These are phyloP conservation scores for Sylvia borin DNA, from an alignment of 2,797 vertebrate genomes.

Conservation along the genomic window DNA sequence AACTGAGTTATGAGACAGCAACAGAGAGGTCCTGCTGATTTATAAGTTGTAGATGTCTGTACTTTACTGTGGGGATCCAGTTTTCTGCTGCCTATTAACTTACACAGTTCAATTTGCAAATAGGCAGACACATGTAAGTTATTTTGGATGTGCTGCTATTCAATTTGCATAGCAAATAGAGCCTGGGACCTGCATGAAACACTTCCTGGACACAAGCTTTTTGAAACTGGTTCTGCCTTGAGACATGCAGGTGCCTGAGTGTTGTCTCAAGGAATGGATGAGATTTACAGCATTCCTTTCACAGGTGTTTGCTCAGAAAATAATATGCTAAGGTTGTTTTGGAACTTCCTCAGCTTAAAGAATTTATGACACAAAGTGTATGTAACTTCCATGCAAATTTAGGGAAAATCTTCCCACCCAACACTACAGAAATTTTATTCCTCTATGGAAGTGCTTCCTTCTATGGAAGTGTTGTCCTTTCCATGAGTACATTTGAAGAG, in stretches of 20 bases:
- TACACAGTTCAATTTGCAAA: neutral
- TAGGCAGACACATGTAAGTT: neutral
- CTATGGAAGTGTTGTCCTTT: neutral
- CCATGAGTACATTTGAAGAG: neutral
- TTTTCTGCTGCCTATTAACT: neutral
- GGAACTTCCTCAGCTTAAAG: neutral
- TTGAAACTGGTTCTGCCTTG: neutral
- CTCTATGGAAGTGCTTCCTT: neutral
- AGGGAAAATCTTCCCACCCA: neutral
- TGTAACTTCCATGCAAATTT: neutral
- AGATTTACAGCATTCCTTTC: conserved; percentile 18
- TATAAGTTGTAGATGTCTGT: neutral
- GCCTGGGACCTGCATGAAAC: neutral
- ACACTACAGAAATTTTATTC: neutral
- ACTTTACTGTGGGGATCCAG: neutral
- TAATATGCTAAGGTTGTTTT: neutral
- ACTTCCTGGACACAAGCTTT: neutral
- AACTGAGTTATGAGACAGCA: neutral
- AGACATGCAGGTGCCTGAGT: neutral
- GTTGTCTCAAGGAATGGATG: neutral
- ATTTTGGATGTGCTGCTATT: neutral
- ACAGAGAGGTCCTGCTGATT: neutral
- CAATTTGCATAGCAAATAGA: conserved; percentile 39
- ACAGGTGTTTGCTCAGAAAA: conserved; percentile 4
- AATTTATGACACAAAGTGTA: neutral